phyloP scores from a whole-genome alignment of 2,797 vertebrate species.

The Channallabes apus region DNA sequence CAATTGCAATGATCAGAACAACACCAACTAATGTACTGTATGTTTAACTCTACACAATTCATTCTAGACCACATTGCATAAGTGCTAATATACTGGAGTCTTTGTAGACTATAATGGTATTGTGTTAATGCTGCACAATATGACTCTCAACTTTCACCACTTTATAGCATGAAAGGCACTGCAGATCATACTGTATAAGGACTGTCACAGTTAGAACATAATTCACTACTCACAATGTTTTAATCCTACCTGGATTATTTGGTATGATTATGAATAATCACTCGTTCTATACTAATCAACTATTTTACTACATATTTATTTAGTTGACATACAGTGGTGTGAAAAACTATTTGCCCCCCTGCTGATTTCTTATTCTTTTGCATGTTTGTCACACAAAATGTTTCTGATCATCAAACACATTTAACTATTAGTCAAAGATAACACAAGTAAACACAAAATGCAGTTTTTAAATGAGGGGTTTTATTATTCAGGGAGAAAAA shows the following conservation, averaged over 20 bases:
- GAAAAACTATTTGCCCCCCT: too few species aligned
- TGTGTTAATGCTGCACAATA: background rate
- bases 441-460: too few species aligned
- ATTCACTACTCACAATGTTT: background rate
- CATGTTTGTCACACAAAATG: too few species aligned
- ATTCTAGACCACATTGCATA: background rate
- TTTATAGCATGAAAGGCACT: background rate
- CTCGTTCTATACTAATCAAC: background rate
- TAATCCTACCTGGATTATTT: background rate
- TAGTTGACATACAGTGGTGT: too few species aligned
- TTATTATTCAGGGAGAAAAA: too few species aligned
- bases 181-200: background rate
- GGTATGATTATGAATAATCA: background rate
- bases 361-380: too few species aligned
- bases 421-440: too few species aligned
- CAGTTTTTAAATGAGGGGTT: too few species aligned
- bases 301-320: background rate
- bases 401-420: too few species aligned
- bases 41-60: background rate
- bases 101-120: background rate
- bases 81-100: background rate
- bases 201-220: background rate
- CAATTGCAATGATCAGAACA: background rate
- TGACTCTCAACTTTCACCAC: background rate
- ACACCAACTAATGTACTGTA: background rate